A percentile compares a stretch with the other conserved stretches of the same genome.
Evolutionary conservation across 2,113 vertebrate species (phyloP).

Genomic region (Syrmaticus mikado): DNA sequence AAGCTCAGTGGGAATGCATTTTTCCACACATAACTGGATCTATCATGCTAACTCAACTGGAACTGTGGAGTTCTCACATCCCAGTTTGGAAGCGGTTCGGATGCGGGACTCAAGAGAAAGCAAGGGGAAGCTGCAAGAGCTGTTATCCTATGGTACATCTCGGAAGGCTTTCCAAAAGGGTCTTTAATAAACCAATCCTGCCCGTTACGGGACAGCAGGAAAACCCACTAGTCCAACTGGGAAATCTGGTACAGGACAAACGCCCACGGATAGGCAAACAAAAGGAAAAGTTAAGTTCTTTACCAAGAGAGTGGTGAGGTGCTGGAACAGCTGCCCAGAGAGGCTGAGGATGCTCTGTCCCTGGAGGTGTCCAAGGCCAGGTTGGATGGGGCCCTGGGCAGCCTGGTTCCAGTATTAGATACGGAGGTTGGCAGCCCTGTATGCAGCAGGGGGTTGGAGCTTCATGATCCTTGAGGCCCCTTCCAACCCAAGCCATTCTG

Average conservation of each 20-base stretch:
- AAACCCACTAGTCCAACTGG: not conserved
- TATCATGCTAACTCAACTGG: not conserved
- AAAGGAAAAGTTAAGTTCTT: not conserved
- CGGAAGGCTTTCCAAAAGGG: not conserved
- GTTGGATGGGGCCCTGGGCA: no score
- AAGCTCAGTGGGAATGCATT: not conserved
- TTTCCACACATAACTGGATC: not conserved
- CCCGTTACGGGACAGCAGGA: accelerated
- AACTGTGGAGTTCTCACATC: not conserved
- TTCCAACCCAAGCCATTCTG: no score
- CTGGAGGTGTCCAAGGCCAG: no score
- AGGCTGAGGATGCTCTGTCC: no score
- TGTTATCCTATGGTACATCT: not conserved
- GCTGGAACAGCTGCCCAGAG: no score
- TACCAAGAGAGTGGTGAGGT: no score
- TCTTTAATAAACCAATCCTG: not conserved
- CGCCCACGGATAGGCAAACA: not conserved
- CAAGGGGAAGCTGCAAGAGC: not conserved
- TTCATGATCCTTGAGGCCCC: no score
- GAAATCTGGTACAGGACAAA: not conserved
- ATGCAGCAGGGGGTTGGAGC: no score
- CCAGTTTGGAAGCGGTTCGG: accelerated
- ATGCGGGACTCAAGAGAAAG: not conserved
- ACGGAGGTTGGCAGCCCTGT: no score
- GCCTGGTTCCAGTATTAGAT: no score